Evolutionary conservation across 2,888 invertebrate species (phyloP), one percentile per base, ranked within the genome.

Genomic region (Dioctria linearis): DNA sequence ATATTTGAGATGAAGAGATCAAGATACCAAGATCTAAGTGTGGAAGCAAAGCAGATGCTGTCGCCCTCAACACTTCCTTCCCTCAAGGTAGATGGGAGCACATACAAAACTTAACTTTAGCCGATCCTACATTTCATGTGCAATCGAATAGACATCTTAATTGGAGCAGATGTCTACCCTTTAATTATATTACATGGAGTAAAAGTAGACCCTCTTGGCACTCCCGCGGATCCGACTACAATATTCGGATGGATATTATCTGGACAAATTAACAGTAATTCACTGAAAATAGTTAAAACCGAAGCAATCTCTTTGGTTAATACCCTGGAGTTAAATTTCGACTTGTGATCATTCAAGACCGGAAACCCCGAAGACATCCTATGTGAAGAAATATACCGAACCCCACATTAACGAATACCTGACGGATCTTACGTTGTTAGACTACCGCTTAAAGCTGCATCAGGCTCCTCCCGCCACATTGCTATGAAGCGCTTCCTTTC

Each of bases 91-190:
- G 51, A 37, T 80, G 67, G 71, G 71, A 65, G 49, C 57, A 71
- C n/a, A 13, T 73, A 2, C 3, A 25, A 81, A 51, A 25, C 6
- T 54, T 46, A 46, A 49, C 49, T 63, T 54, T 78, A 25, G 80
- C 80, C 9, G 78, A 78, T n/a, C 69, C 69, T 11, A 67, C 42
- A 43, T 76, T 76, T 80, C 40, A 80, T 42, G 78, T 69, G n/a
- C 9, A 43, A 57, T 66, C 25, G 54, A 13, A 54, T 75, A n/a
- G 80, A 80, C 59, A 80, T 66, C 11, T n/a, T 80, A 25, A 25
- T 25, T 25, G 25, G 25, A 25, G 25, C 25, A 25, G 25, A 25
- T 25, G 25, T 25, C 25, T 69, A 71, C 61, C 40, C 81, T 40
- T 71, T 43, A 11, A 25, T 81, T 8, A 54, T 81, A 25, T 39